phyloP scores from a whole-genome alignment of 2,797 vertebrate genomes.

The Rallus crepitans region DNA sequence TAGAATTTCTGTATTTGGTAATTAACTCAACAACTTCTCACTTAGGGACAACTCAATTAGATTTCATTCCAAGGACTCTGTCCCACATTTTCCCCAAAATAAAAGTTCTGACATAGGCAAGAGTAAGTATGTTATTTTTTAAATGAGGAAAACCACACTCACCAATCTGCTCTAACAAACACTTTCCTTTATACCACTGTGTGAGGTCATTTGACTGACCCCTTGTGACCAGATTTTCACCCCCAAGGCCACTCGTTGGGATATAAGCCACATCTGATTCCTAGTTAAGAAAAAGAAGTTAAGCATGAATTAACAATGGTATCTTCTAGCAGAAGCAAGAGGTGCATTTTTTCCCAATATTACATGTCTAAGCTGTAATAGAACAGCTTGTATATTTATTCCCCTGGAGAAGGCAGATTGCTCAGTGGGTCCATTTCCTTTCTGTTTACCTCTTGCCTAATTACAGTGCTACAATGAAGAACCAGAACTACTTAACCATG shows the following conservation, averaged over 20 bases:
- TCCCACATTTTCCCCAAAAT: background rate
- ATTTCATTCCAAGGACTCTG: background rate
- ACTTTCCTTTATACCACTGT: constrained; percentile 92
- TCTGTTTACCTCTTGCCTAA: background rate
- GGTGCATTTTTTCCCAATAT: background rate
- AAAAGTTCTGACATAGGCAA: background rate
- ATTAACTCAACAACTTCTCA: background rate
- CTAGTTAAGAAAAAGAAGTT: constrained; percentile 74
- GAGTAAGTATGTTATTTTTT: background rate
- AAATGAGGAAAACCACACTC: constrained; percentile 42
- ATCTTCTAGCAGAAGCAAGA: background rate
- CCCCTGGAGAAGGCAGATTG: background rate
- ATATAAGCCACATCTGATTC: constrained; percentile 95
- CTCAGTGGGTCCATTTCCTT: background rate
- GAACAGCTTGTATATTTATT: background rate
- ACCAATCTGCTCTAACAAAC: constrained; percentile 97
- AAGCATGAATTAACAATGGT: background rate
- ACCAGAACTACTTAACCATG: background rate
- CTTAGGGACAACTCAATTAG: background rate
- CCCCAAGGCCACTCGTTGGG: constrained; percentile 95
- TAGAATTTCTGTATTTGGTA: background rate
- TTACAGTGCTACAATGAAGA: background rate
- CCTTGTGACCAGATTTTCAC: constrained; percentile 91
- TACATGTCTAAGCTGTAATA: background rate
- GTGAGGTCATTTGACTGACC: constrained; percentile 86